Conservation (phyloP, 2,113 vertebrate genomes). For the Nothocercus nigrocapillus region DNA sequence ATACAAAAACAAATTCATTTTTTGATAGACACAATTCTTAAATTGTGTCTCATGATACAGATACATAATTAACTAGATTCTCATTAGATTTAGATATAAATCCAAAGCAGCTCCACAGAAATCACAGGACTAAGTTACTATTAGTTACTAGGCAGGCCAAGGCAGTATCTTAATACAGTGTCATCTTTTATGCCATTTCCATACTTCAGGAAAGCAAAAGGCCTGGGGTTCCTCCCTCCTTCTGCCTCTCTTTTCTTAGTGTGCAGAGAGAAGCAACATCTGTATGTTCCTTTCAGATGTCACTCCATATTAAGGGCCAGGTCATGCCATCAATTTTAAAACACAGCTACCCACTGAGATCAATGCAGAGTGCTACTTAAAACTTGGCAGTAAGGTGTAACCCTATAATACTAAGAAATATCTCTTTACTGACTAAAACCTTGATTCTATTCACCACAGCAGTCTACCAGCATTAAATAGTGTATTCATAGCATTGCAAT, state of each 20-base stretch:
- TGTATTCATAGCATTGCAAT: constrained; percentile 35
- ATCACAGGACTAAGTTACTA: neutral
- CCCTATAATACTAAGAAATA: constrained; percentile 21
- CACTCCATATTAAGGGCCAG: constrained; percentile 10
- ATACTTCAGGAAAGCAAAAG: neutral
- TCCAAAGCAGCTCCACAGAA: neutral
- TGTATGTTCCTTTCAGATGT: neutral
- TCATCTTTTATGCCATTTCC: neutral
- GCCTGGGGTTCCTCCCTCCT: neutral
- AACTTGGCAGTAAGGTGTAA: constrained; percentile 8
- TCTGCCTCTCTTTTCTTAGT: neutral
- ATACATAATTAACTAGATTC: neutral
- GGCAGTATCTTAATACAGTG: neutral
- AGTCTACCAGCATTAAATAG: constrained; percentile 28
- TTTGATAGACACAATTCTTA: neutral
- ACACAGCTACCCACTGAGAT: constrained; percentile 42
- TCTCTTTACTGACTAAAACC: constrained; percentile 29
- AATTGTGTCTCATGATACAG: neutral
- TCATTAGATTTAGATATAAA: neutral
- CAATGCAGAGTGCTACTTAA: constrained; percentile 33
- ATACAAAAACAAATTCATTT: neutral
- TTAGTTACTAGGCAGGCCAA: neutral
- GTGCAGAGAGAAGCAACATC: constrained; percentile 6
- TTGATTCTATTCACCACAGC: neutral
- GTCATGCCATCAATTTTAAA: constrained; percentile 58